phyloP scores from a whole-genome alignment of 2,797 vertebrate genomes.

The Triplophysa bombifrons region DNA sequence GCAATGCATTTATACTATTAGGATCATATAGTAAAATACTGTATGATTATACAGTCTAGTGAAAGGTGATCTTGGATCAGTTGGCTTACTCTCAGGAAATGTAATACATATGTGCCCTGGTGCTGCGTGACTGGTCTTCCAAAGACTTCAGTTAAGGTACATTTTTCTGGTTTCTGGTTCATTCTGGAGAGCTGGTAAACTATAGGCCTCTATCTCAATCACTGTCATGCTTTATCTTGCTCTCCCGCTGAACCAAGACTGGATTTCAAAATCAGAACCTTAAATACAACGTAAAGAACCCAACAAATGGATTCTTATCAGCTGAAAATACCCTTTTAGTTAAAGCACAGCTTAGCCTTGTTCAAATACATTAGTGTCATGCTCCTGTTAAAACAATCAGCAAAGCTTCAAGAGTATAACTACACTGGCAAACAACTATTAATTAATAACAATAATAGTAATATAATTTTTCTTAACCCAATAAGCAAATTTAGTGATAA shows the following conservation, averaged over 20 bases:
- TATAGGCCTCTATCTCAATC: neutral
- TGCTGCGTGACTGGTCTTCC: neutral
- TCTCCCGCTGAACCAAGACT: neutral
- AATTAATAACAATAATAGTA: too few relatives aligned
- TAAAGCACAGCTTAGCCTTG: neutral
- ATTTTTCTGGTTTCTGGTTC: neutral
- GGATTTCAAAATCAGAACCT: neutral
- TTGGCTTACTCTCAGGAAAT: neutral
- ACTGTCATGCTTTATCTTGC: slow-evolving; percentile 11
- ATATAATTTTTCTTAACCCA: too few relatives aligned
- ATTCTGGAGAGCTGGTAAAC: neutral
- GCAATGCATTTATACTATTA: neutral
- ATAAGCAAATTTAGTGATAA: too few relatives aligned
- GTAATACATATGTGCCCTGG: slow-evolving; percentile 5
- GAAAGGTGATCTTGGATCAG: neutral
- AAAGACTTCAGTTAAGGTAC: neutral
- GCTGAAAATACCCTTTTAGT: neutral
- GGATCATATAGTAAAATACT: neutral
- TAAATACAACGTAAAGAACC: neutral
- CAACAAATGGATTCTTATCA: slow-evolving; percentile 22
- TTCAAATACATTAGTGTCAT: neutral
- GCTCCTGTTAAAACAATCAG: neutral
- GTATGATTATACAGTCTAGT: neutral
- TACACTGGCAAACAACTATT: too few relatives aligned
- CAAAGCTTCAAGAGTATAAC: too few relatives aligned